A percentile compares a stretch with the other conserved stretches of the same genome.
Conservation (phyloP, 2,888 invertebrate genomes). For the Cylindroiulus punctatus region DNA sequence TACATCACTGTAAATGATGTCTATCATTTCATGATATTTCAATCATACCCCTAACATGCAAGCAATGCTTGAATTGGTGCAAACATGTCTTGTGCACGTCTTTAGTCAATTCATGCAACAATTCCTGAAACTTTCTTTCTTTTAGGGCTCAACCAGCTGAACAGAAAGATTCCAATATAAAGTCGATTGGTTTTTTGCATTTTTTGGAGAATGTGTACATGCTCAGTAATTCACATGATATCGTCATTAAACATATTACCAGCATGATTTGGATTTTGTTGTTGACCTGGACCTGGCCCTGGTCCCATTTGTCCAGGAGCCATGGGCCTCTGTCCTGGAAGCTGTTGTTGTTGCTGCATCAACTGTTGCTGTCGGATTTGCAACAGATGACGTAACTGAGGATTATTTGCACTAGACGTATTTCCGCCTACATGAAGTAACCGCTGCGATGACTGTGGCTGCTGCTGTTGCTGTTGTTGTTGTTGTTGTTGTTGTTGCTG, state of each 20-base stretch:
- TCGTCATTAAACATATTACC: conserved; percentile 51
- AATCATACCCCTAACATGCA: background rate
- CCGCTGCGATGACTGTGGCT: conserved; percentile 61
- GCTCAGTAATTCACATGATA: conserved; percentile 27
- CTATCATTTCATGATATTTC: background rate
- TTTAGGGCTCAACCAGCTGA: background rate
- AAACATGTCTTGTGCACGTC: background rate
- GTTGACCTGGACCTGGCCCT: conserved; percentile 45
- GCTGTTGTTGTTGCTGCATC: conserved; percentile 51
- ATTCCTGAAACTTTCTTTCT: background rate
- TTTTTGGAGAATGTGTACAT: background rate
- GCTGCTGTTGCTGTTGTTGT: conserved; percentile 57
- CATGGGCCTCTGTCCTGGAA: conserved; percentile 47
- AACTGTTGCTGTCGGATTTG: conserved; percentile 53
- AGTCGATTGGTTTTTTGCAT: background rate
- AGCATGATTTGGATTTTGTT: conserved; percentile 22
- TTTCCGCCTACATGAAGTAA: conserved; percentile 44
- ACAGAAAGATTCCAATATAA: background rate
- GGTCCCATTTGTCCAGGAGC: conserved; percentile 50
- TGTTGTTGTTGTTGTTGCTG: conserved; percentile 57
- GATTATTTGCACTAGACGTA: conserved; percentile 52
- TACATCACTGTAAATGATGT: background rate
- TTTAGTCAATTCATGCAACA: background rate
- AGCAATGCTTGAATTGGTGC: background rate
- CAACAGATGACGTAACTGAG: conserved; percentile 53